Conservation (phyloP, 2,113 vertebrate species). For the Herpailurus yagouaroundi region DNA sequence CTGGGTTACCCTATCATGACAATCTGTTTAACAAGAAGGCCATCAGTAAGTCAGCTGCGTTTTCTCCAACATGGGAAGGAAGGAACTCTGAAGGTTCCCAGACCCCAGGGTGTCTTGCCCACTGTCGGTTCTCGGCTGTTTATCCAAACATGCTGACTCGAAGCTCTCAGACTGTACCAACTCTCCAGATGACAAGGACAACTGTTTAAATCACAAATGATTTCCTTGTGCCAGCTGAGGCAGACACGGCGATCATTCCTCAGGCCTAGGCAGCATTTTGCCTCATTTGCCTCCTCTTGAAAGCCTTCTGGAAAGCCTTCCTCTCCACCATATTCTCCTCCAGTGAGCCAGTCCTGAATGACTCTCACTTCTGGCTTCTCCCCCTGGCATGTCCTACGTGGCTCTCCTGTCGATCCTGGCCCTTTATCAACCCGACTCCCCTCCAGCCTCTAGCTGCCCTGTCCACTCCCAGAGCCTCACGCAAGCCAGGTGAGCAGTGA, state of each 20-base stretch:
- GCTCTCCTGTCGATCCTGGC: not conserved
- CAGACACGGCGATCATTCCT: not conserved
- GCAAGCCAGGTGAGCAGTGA: not conserved
- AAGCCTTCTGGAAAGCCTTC: not conserved
- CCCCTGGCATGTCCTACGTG: not conserved
- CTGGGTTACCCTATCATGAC: not conserved
- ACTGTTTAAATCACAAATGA: not conserved
- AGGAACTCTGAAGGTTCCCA: not conserved
- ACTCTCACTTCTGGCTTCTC: not conserved
- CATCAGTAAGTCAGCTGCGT: not conserved
- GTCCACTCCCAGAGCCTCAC: not conserved
- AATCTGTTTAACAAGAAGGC: not conserved
- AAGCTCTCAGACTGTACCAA: not conserved
- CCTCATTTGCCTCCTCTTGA: not conserved
- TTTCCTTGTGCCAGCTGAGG: not conserved
- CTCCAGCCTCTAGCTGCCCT: not conserved
- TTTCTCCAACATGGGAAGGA: not conserved
- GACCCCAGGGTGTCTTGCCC: not conserved
- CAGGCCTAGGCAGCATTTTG: not conserved
- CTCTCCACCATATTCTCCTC: not conserved
- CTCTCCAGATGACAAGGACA: not conserved
- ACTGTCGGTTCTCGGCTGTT: not conserved
- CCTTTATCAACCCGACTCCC: not conserved
- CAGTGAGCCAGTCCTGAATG: not conserved
- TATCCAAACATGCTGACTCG: not conserved